These are phyloP conservation scores for Dipodomys ordii DNA, from an alignment of 2,113 vertebrate species.

Conservation along the genomic window DNA sequence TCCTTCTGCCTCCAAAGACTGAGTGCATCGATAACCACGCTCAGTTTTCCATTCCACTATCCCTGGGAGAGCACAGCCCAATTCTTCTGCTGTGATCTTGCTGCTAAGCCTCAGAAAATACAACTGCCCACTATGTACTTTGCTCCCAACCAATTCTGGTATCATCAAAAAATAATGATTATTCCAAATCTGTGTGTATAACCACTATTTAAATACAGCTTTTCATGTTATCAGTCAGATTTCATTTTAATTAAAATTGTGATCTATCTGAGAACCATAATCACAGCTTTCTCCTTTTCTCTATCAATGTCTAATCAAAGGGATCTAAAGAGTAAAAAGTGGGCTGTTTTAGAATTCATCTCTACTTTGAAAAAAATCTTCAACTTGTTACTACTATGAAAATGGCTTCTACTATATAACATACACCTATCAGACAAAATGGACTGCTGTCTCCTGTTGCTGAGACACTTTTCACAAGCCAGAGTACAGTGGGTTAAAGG, in stretches of 20 bases:
- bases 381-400: neutral
- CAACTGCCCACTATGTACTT: neutral
- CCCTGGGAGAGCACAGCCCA: neutral
- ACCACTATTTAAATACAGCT: conserved; percentile 30
- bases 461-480: conserved; percentile 54
- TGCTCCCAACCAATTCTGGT: conserved; percentile 13
- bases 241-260: conserved; percentile 69
- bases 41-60: neutral
- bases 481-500: conserved; percentile 41
- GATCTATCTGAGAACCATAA: conserved; percentile 56
- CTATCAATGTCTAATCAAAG: conserved; percentile 40
- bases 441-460: conserved; percentile 12
- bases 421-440: neutral
- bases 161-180: conserved; percentile 53
- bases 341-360: neutral
- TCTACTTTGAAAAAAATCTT: neutral
- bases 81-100: neutral
- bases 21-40: neutral
- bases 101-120: neutral
- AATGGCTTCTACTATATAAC: conserved; percentile 20
- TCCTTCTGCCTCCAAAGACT: neutral
- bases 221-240: conserved; percentile 55
- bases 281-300: conserved; percentile 41
- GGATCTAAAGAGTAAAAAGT: conserved; percentile 1
- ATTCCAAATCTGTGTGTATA: conserved; percentile 16